A percentile compares a stretch with the other conserved stretches of the same genome.
phyloP scores from a whole-genome alignment of 2,113 vertebrate genomes.

The Ophiodon elongatus region DNA sequence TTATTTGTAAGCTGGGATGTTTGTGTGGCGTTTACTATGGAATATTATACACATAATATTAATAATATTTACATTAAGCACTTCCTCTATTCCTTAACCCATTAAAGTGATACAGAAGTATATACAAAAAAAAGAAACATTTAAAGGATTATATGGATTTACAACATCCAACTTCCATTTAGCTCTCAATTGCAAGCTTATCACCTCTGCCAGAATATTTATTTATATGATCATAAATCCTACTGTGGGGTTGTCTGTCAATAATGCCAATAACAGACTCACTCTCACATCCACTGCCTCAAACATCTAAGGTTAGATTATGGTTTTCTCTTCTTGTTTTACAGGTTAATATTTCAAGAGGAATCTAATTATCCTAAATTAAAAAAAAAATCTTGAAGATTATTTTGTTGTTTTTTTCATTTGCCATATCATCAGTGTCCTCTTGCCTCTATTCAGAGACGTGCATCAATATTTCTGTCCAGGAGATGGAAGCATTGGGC shows the following conservation, averaged over 20 bases:
- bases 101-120: background rate
- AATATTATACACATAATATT: background rate
- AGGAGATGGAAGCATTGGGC: slow-evolving; percentile 63
- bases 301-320: background rate
- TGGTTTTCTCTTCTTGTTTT: background rate
- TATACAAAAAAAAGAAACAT: background rate
- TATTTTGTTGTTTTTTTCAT: background rate
- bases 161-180: background rate
- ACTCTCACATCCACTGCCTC: background rate
- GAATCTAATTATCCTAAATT: background rate
- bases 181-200: background rate
- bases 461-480: slow-evolving; percentile 14
- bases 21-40: background rate
- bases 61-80: background rate
- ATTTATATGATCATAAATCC: background rate
- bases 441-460: background rate
- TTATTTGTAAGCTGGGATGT: background rate
- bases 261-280: background rate
- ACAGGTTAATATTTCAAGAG: background rate
- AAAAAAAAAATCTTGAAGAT: background rate
- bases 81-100: background rate
- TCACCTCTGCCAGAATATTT: background rate
- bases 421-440: background rate
- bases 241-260: no score
- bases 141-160: background rate